Evolutionary conservation across 2,113 vertebrate genomes (phyloP).

Genomic region (Psilopsiagon aurifrons): DNA sequence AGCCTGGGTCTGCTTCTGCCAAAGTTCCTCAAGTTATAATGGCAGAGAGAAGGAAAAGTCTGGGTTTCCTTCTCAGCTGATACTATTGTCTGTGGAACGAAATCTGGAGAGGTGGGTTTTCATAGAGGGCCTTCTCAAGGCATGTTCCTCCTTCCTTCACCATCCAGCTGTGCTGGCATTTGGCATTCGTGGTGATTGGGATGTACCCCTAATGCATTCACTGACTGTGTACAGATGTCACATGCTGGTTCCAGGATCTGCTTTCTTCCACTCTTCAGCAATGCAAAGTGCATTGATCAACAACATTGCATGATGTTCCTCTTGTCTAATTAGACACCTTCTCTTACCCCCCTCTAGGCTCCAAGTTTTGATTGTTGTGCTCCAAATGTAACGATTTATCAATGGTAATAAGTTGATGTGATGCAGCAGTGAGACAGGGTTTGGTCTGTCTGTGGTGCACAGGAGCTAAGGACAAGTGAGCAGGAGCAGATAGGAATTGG

Average conservation of each 20-base stretch:
- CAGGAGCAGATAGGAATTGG: background rate
- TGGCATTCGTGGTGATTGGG: background rate
- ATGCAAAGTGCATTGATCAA: background rate
- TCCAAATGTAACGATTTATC: background rate
- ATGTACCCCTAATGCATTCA: background rate
- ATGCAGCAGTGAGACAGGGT: background rate
- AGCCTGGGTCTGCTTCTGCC: background rate
- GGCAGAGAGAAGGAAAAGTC: background rate
- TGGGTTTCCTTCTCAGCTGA: background rate
- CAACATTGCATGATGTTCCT: background rate
- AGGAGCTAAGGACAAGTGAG: background rate
- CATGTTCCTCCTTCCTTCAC: accelerated
- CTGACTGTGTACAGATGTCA: background rate
- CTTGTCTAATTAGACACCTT: background rate
- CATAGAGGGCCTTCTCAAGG: background rate
- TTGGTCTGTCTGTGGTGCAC: background rate
- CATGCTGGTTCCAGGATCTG: background rate
- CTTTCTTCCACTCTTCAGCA: background rate
- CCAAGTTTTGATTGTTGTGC: background rate
- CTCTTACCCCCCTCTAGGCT: background rate
- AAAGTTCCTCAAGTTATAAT: background rate
- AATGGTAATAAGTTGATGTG: background rate
- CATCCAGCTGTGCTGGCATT: no score
- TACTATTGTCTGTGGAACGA: background rate
- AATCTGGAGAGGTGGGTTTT: background rate